These are phyloP conservation scores for Melipona bicolor DNA, from an alignment of 2,888 invertebrate genomes.

Conservation along the genomic window DNA sequence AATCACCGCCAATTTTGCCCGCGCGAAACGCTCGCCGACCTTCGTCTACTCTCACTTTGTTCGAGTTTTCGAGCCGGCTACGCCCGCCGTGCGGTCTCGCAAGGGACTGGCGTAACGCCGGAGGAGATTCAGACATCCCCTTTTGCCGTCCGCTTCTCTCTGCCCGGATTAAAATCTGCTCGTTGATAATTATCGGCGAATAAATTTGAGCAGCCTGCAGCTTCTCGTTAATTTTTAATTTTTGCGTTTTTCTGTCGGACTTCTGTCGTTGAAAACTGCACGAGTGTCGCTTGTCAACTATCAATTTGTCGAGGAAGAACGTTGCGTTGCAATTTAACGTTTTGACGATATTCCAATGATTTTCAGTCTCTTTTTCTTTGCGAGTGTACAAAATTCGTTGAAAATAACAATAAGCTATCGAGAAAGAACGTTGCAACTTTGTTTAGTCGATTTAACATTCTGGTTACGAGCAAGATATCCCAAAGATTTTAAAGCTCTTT, in stretches of 20 bases:
- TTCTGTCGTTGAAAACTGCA: neutral
- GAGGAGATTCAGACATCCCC: conserved; percentile 18
- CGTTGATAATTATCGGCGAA: neutral
- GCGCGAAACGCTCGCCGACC: conserved; percentile 52
- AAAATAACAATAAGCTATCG: no score
- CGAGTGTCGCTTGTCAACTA: neutral
- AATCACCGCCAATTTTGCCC: conserved; percentile 68
- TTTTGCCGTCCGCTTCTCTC: conserved; percentile 15
- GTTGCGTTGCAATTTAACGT: neutral
- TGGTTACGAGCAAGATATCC: no score
- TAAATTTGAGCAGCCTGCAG: neutral
- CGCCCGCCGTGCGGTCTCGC: conserved; percentile 20
- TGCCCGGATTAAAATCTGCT: conserved; percentile 4
- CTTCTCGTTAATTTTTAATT: neutral
- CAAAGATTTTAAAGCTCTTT: no score
- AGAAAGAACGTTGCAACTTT: no score
- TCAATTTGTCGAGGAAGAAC: neutral
- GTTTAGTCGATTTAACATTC: no score
- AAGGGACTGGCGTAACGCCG: conserved; percentile 45
- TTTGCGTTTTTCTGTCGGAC: neutral
- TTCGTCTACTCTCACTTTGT: conserved; percentile 47
- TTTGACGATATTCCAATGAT: neutral
- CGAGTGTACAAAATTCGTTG: no score
- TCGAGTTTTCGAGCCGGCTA: conserved; percentile 40
- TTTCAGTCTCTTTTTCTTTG: neutral